Evolutionary conservation across 2,888 invertebrate genomes (phyloP).

Genomic region (Epiperipatus broadwayi): DNA sequence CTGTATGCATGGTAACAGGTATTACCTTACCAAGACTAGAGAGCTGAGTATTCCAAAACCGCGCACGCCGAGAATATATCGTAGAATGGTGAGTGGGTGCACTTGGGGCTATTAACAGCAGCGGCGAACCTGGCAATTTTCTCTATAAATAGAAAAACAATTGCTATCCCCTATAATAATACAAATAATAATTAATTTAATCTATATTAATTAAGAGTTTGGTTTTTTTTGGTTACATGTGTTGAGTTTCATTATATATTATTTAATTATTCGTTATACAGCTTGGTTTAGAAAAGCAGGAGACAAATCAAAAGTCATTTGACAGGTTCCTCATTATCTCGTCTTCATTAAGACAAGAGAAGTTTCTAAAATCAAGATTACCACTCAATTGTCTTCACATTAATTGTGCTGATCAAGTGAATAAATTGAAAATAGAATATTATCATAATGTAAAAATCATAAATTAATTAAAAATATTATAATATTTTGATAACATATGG

Average conservation of each 20-base stretch:
- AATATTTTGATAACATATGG: not conserved
- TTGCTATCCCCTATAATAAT: too few species aligned
- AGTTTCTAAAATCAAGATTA: conserved; percentile 41
- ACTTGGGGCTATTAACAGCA: conserved; percentile 27
- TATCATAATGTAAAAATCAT: not conserved
- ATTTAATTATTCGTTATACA: too few species aligned
- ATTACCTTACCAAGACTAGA: conserved; percentile 47
- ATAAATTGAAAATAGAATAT: conserved; percentile 8
- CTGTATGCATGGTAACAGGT: conserved; percentile 38
- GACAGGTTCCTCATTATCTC: too few species aligned
- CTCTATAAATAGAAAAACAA: too few species aligned
- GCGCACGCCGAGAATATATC: conserved; percentile 35
- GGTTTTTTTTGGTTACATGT: too few species aligned
- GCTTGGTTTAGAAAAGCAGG: too few species aligned
- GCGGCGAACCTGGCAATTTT: conserved; percentile 21
- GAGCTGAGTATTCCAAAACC: conserved; percentile 49
- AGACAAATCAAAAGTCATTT: too few species aligned
- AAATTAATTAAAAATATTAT: not conserved
- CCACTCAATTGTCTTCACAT: conserved; percentile 49
- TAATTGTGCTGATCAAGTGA: conserved; percentile 28
- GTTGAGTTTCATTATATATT: too few species aligned
- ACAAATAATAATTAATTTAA: too few species aligned
- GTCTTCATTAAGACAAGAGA: conserved; percentile 13
- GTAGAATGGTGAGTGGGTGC: conserved; percentile 23
- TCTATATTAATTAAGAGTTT: too few species aligned